Percentiles rank a stretch among this genome's conserved stretches.
These are phyloP conservation scores for Melieria picta DNA, from an alignment of 2,888 invertebrate species.

Conservation along the genomic window DNA sequence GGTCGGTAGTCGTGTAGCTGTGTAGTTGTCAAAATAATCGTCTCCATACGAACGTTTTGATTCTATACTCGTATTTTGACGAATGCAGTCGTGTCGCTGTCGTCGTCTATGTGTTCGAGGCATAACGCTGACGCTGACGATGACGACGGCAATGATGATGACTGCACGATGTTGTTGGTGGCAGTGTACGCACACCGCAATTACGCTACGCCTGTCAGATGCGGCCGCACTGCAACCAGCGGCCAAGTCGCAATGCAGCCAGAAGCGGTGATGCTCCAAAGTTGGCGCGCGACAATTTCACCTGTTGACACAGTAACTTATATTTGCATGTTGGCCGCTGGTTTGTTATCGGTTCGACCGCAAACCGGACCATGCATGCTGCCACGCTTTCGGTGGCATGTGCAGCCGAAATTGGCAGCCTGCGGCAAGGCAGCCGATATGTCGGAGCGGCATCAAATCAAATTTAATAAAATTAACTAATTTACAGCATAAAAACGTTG, in stretches of 20 bases:
- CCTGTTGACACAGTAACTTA: slow-evolving; percentile 65
- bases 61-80: no score
- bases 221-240: slow-evolving; percentile 2
- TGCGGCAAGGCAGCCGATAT: slow-evolving; percentile 29
- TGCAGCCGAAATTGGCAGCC: slow-evolving; percentile 24
- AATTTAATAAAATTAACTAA: slow-evolving; percentile 39
- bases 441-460: slow-evolving; percentile 20
- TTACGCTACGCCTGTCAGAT: neutral
- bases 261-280: neutral
- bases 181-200: neutral
- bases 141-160: no score
- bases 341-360: neutral
- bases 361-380: slow-evolving; percentile 33
- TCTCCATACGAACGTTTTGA: no score
- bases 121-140: neutral
- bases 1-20: no score
- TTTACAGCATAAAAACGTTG: slow-evolving; percentile 22
- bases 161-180: neutral
- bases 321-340: slow-evolving; percentile 27
- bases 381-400: slow-evolving; percentile 1
- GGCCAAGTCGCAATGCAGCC: neutral
- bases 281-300: slow-evolving; percentile 57
- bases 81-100: no score
- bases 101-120: neutral
- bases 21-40: no score